Percentiles rank a stretch among this genome's conserved stretches.
Evolutionary conservation across 2,888 invertebrate genomes (phyloP).

Genomic region (Erannis defoliaria): DNA sequence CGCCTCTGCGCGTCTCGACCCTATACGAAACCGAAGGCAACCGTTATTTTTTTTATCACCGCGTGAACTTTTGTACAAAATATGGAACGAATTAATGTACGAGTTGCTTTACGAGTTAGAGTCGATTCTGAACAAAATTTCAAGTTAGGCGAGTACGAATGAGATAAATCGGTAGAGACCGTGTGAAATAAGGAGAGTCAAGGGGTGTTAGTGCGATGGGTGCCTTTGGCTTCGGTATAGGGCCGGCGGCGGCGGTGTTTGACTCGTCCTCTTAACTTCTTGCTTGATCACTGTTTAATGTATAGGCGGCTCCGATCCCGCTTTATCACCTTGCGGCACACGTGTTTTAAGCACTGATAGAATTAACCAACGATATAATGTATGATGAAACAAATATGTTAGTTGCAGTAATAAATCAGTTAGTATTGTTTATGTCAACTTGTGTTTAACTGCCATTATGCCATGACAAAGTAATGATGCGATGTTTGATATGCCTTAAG

Average conservation of each 20-base stretch:
- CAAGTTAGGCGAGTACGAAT: conserved; percentile 28
- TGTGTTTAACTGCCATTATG: neutral
- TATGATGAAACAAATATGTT: conserved; percentile 1
- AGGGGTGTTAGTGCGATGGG: conserved; percentile 64
- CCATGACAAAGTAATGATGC: neutral
- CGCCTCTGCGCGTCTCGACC: conserved; percentile 71
- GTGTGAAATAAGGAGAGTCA: conserved; percentile 38
- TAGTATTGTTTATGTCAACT: too few species aligned
- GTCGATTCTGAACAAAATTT: conserved; percentile 25
- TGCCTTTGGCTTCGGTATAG: conserved; percentile 84
- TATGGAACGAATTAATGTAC: neutral
- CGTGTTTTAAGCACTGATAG: conserved; percentile 1
- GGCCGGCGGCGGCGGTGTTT: conserved; percentile 64
- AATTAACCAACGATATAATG: neutral
- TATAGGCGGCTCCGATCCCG: conserved; percentile 11
- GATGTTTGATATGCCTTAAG: neutral
- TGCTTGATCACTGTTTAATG: conserved; percentile 43
- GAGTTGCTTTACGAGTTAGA: neutral
- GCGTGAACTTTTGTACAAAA: conserved; percentile 27
- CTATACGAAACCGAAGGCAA: conserved; percentile 95
- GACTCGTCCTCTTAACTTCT: conserved; percentile 59
- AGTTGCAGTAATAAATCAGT: neutral
- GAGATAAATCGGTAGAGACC: conserved; percentile 30
- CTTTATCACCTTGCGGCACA: neutral
- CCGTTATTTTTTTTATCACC: conserved; percentile 66